Evolutionary conservation across 2,888 invertebrate species (phyloP).

Genomic region (Dolomedes plantarius): DNA sequence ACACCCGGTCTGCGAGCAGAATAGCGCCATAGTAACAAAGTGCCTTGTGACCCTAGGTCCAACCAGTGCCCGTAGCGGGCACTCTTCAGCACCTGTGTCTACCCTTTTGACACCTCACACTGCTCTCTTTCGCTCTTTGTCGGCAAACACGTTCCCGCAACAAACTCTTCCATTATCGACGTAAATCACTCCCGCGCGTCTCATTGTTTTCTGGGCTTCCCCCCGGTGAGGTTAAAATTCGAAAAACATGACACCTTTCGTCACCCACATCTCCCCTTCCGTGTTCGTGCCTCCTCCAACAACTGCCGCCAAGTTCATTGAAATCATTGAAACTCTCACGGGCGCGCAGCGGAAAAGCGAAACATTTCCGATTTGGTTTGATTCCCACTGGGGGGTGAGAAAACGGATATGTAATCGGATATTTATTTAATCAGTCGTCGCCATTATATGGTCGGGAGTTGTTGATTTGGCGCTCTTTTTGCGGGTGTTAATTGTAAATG

Average conservation of each 20-base stretch:
- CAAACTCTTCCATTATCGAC: background rate
- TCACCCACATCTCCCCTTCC: slow-evolving; percentile 65
- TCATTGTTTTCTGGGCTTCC: background rate
- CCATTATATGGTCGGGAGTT: slow-evolving; percentile 40
- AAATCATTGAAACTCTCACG: slow-evolving; percentile 33
- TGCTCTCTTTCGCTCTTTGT: background rate
- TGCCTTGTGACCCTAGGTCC: too few species aligned
- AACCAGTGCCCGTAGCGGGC: too few species aligned
- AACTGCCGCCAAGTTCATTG: background rate
- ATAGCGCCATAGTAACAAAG: too few species aligned
- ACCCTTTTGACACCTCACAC: too few species aligned
- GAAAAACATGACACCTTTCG: slow-evolving; percentile 54
- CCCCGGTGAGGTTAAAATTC: slow-evolving; percentile 62
- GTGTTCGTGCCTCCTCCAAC: slow-evolving; percentile 39
- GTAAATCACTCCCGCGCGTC: background rate
- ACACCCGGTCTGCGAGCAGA: too few species aligned
- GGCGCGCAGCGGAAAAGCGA: slow-evolving; percentile 44
- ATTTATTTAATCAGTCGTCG: slow-evolving; percentile 55
- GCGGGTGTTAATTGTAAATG: slow-evolving; percentile 7
- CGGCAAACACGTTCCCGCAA: background rate
- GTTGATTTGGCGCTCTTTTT: slow-evolving; percentile 46
- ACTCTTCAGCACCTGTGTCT: too few species aligned
- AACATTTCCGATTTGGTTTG: slow-evolving; percentile 65
- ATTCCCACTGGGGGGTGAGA: slow-evolving; percentile 31
- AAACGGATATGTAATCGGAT: slow-evolving; percentile 48